Evolutionary conservation across 2,797 vertebrate species (phyloP).

Genomic region (Enteromius fasciolatus): DNA sequence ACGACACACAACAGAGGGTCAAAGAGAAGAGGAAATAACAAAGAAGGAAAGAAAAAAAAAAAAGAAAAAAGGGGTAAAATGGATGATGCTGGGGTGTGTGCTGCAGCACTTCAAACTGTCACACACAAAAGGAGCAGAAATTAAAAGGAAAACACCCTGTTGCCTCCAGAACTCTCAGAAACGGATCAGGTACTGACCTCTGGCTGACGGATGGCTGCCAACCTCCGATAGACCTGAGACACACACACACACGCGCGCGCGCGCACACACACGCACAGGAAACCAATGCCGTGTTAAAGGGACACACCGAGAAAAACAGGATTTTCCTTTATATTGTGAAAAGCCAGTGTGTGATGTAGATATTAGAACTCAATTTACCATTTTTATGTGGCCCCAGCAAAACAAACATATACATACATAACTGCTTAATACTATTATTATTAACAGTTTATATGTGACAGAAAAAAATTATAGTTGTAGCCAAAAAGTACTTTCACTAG

Average conservation of each 20-base stretch:
- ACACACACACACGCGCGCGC: not conserved
- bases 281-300: not conserved
- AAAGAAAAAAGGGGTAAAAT: constrained; percentile 86
- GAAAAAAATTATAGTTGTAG: too few relatives aligned
- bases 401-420: too few relatives aligned
- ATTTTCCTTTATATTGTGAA: not conserved
- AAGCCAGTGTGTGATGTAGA: not conserved
- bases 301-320: not conserved
- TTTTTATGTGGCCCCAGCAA: not conserved
- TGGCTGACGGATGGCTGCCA: constrained; percentile 72
- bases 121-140: constrained; percentile 81
- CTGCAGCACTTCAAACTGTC: constrained; percentile 77
- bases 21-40: constrained; percentile 58
- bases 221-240: constrained; percentile 57
- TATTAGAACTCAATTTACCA: not conserved
- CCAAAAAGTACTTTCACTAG: too few relatives aligned
- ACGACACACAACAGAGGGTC: constrained; percentile 58
- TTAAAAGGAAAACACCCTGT: constrained; percentile 71
- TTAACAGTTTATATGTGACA: too few relatives aligned
- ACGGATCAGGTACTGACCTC: constrained; percentile 75
- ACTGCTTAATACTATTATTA: too few relatives aligned
- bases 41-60: constrained; percentile 68
- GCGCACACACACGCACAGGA: not conserved
- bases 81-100: constrained; percentile 86
- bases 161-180: constrained; percentile 31